Percentiles rank a stretch among this genome's conserved stretches.
phyloP scores from a whole-genome alignment of 2,113 vertebrate genomes.

The Erythrolamprus reginae region DNA sequence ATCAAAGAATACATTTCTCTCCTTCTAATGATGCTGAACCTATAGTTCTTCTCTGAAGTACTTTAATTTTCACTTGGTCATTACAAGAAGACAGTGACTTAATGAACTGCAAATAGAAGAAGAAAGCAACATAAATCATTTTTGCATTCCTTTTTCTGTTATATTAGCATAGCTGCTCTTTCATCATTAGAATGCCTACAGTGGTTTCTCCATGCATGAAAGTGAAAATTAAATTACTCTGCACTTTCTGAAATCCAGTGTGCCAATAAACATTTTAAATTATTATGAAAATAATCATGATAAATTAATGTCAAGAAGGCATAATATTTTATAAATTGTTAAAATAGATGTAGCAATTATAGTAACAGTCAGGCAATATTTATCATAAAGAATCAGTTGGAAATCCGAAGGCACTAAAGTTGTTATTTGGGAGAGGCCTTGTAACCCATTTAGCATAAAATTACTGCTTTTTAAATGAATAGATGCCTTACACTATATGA shows the following conservation, averaged over 20 bases:
- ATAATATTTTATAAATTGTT: slow-evolving; percentile 53
- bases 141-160: slow-evolving; percentile 60
- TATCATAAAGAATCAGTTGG: slow-evolving; percentile 37
- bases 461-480: slow-evolving; percentile 41
- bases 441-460: slow-evolving; percentile 13
- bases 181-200: slow-evolving; percentile 64
- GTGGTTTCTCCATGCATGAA: slow-evolving; percentile 53
- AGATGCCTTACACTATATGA: neutral
- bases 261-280: slow-evolving; percentile 64
- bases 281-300: slow-evolving; percentile 67
- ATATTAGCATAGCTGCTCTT: slow-evolving; percentile 68
- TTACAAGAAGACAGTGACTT: slow-evolving; percentile 84
- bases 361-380: slow-evolving; percentile 35
- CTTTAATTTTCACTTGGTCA: slow-evolving; percentile 83
- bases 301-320: slow-evolving; percentile 55
- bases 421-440: slow-evolving; percentile 1
- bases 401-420: slow-evolving; percentile 16
- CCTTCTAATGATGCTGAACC: slow-evolving; percentile 79
- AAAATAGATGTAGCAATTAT: slow-evolving; percentile 33
- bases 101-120: slow-evolving; percentile 86
- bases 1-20: slow-evolving; percentile 77
- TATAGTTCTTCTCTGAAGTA: slow-evolving; percentile 76
- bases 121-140: slow-evolving; percentile 84
- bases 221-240: slow-evolving; percentile 66
- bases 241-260: slow-evolving; percentile 48